Conservation (phyloP, 2,113 vertebrate genomes). For the Gopherus evgoodei region DNA sequence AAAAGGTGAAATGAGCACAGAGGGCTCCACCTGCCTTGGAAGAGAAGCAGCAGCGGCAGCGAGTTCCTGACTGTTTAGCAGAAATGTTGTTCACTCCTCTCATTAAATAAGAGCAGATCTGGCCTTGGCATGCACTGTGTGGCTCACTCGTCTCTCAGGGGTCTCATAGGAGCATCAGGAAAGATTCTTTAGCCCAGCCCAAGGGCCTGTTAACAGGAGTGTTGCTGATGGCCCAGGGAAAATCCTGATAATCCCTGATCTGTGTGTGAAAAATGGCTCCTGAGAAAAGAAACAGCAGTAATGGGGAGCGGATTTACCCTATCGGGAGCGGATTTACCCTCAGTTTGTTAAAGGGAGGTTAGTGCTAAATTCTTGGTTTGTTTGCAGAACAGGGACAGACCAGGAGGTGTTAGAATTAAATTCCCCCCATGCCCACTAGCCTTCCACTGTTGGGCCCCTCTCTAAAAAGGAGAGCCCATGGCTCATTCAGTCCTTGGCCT, state of each 20-base stretch:
- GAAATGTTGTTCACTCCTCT: neutral
- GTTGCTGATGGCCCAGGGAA: neutral
- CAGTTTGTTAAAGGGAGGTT: neutral
- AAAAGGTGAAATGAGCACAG: neutral
- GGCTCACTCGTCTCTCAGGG: fast-evolving
- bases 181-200: neutral
- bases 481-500: neutral
- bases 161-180: neutral
- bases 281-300: neutral
- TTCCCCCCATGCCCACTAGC: fast-evolving
- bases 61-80: neutral
- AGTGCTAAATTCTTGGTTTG: neutral
- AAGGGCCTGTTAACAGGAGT: neutral
- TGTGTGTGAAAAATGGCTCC: neutral
- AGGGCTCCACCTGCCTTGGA: neutral
- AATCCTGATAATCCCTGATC: neutral
- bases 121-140: neutral
- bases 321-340: neutral
- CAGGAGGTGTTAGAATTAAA: neutral
- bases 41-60: neutral
- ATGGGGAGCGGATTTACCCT: neutral
- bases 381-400: fast-evolving
- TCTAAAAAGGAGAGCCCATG: neutral
- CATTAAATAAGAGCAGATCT: neutral
- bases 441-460: neutral